Conservation (phyloP, 1,140 invertebrate species). For the Druon quercuslanigerum region DNA sequence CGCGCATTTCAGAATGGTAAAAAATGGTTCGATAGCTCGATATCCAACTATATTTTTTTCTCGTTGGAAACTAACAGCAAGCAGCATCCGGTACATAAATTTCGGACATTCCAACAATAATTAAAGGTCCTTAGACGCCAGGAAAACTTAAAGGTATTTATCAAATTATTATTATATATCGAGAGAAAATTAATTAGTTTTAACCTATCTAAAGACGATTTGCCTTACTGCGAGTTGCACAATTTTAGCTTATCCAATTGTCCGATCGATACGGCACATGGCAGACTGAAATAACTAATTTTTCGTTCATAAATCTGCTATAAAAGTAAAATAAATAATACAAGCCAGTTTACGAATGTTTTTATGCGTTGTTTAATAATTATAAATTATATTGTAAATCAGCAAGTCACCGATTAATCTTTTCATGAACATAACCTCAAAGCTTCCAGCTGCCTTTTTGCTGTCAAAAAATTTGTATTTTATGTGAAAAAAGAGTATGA, state of each 20-base stretch:
- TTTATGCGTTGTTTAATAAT: background rate
- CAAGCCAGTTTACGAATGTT: background rate
- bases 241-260: background rate
- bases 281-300: slow-evolving; percentile 31
- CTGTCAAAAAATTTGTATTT: background rate
- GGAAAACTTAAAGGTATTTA: background rate
- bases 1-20: background rate
- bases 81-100: slow-evolving; percentile 2
- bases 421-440: background rate
- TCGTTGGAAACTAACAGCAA: background rate
- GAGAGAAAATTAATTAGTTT: background rate
- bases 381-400: background rate
- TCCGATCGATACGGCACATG: slow-evolving; percentile 55
- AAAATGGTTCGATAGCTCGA: background rate
- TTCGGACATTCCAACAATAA: slow-evolving; percentile 5
- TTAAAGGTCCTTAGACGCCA: background rate
- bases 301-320: background rate
- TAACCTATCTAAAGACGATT: background rate
- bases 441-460: background rate
- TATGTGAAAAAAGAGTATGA: too few species aligned
- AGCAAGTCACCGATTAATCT: background rate
- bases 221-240: background rate
- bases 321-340: background rate
- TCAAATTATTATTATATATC: background rate
- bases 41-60: background rate